Evolutionary conservation across 2,113 vertebrate genomes (phyloP).

Genomic region (Holacanthus passer): DNA sequence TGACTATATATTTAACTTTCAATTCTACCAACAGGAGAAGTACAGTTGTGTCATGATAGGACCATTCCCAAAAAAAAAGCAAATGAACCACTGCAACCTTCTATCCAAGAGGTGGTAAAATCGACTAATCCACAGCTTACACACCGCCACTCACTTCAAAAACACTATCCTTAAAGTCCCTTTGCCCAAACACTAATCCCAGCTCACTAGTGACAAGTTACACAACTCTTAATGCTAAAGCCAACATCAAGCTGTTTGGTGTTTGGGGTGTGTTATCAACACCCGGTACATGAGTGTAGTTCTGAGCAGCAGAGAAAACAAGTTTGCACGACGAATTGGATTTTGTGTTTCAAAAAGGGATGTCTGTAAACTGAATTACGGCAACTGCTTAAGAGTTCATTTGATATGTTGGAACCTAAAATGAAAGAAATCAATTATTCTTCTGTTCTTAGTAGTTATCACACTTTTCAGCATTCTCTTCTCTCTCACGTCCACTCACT

Average conservation of each 20-base stretch:
- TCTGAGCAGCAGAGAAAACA: neutral
- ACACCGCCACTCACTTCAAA: slow-evolving; percentile 1
- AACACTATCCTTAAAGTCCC: neutral
- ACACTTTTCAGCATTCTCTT: neutral
- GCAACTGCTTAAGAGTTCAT: neutral
- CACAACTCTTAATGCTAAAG: neutral
- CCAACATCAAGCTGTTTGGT: neutral
- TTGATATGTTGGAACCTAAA: no score
- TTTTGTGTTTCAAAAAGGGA: neutral
- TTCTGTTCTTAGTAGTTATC: neutral
- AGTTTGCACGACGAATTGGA: neutral
- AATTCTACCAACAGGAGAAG: neutral
- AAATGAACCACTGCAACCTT: neutral
- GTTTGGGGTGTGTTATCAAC: neutral
- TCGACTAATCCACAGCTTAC: neutral
- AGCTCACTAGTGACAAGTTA: slow-evolving; percentile 6
- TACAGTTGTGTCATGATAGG: neutral
- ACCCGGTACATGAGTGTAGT: neutral
- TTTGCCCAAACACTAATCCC: slow-evolving; percentile 10
- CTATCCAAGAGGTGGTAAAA: neutral
- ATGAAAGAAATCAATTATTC: no score
- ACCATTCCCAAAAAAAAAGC: neutral
- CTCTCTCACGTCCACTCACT: neutral
- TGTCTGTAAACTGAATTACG: neutral
- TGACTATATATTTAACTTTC: neutral